Conservation (phyloP, 1,140 invertebrate genomes). For the Melanaphis sacchari region DNA sequence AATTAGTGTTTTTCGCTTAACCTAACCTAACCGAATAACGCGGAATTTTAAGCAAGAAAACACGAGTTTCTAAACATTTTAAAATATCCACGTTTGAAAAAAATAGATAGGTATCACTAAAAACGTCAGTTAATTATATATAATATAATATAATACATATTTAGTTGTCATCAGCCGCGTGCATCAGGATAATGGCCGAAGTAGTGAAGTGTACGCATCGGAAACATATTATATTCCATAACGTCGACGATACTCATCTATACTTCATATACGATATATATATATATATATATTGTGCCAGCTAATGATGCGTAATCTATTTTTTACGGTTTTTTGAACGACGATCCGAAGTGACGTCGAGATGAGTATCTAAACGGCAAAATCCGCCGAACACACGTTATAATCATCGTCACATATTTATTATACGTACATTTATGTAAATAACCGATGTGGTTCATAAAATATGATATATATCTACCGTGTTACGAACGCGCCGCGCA, state of each 20-base stretch:
- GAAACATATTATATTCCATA: background rate
- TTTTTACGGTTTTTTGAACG: background rate
- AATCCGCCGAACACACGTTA: background rate
- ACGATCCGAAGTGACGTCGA: background rate
- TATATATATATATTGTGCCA: background rate
- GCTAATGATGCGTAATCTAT: constrained; percentile 20
- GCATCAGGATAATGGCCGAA: background rate
- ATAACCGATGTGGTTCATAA: background rate
- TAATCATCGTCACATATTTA: background rate
- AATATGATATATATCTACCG: background rate
- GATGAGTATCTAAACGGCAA: background rate
- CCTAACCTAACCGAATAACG: too few species aligned
- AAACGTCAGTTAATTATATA: background rate
- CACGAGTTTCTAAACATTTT: background rate
- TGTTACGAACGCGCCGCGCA: background rate
- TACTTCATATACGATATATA: too few species aligned
- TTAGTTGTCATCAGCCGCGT: background rate
- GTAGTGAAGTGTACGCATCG: background rate
- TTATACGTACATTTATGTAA: too few species aligned
- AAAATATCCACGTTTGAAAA: background rate
- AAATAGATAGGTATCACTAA: background rate
- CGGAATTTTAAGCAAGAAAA: background rate
- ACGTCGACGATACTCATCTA: background rate
- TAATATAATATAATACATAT: background rate
- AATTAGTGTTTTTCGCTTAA: background rate